Base-by-base conservation (phyloP, 1,140 invertebrate species). In the Spodoptera frugiperda region DNA sequence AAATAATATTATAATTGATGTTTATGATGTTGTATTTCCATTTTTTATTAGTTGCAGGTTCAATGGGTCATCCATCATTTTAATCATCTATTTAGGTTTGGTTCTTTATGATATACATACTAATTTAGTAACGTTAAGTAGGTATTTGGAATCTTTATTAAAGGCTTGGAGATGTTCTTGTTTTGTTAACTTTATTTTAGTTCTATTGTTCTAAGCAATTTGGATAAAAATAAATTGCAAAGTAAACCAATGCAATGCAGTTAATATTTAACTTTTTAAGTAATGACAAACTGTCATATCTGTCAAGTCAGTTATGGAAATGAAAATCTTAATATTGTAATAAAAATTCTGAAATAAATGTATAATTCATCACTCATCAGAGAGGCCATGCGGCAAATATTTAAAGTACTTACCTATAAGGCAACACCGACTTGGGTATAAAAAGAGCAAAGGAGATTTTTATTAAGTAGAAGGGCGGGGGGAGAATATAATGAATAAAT, bases 401-500 rank as follows among this genome's bases (percentile, higher is more conserved):
- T 91, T 90, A 90, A 93, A 91, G 88, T 89, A 89, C 89, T 87
- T 84, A 86, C 81, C 82, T 86, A 86, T 81, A 81, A 82, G 84
- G 81, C 83, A 84, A 88, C 85, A 85, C 57, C 57, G 67, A 73
- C 75, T 76, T 70, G 82, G 77, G 79, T 78, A 86, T 82, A 88
- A 85, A 91, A 89, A 90, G 87, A 90, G 89, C 88, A 91, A 89
- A 91, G 83, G 80, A 87, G 85, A 82, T 86, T 91, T 90, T 93
- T 93, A 93, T 93, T 91, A 92, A 89, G 87, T 85, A 86, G 84
- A 82, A 81, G 82, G 83, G 78, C 67, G 76, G 76, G 78, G 82
- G 83, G 81, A 85, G 89, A 89, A 91, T 90, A 90, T 91, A 92
- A 93, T 93, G 91, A 93, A 93, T 93, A 93, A 93, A 93, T 93